Base-by-base conservation (phyloP, 2,797 vertebrate genomes). In the Novumbra hubbsi region DNA sequence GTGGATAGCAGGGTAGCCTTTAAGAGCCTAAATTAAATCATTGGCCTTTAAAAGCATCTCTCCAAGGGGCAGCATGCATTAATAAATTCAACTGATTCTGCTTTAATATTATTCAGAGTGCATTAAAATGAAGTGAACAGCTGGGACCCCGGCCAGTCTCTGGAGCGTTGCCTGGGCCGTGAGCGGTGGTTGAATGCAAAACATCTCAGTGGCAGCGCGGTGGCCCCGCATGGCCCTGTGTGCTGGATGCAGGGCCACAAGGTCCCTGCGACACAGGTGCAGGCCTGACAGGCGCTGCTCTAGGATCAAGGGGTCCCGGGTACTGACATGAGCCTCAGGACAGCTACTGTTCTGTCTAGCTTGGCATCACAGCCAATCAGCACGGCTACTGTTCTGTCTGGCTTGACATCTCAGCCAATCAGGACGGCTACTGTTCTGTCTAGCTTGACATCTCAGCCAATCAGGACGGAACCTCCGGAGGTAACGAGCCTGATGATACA, bases 11-110 rank as follows among this genome's bases (percentile, higher is more conserved):
- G 9, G 41, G 41, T 45, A 90, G 92, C 88, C 88, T 91, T 93
- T 92, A 91, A 92, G 88, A 90, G 91, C 88, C 84, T 88, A 88
- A 92, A 94, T 93, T 92, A 92, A 94, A 92, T 92, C 91, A 92
- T 88, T 93, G 91, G 91, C 92, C 93, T 93, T 93, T 93, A 91
- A 93, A 92, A 92, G 92, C 91, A 92, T 88, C 90, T 93, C 92
- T 93, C 92, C 64, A 78, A 92, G 91, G 91, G 87, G 85, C 84
- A 78, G 78, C 84, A 86, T 74, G 81, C 90, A 91, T 93, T 91
- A 93, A 94, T 93, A 92, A 88, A 93, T 92, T 92, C 91, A 88
- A 88, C 88, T 88, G 88, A 92, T 92, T 93, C 87, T 75, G 82
- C 89, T 92, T 92, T 92, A 93, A 93, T 93, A 92, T 90, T 93